phyloP scores from a whole-genome alignment of 2,888 invertebrate genomes.

The Podabrus alpinus region DNA sequence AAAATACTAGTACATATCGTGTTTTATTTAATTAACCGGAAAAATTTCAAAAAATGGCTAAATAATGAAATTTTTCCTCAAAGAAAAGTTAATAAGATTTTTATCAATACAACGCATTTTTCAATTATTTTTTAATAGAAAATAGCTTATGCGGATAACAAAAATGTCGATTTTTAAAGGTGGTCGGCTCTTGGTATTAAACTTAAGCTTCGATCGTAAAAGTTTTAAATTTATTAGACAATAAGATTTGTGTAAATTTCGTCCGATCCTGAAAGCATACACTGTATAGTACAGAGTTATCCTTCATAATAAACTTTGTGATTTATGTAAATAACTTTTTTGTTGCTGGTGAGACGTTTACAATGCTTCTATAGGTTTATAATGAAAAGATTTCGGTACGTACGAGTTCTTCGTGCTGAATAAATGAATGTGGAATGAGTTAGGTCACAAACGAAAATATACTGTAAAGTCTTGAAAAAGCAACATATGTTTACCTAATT shows the following conservation, averaged over 20 bases:
- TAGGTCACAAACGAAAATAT: not conserved
- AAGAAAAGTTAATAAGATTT: not conserved
- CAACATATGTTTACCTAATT: not conserved
- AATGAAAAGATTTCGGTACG: not conserved
- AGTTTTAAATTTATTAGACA: not conserved
- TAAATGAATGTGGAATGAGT: not conserved
- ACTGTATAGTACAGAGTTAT: not conserved
- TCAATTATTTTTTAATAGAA: not conserved
- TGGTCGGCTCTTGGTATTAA: not conserved
- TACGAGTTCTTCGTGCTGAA: not conserved
- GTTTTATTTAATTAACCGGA: not conserved
- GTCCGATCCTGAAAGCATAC: not conserved
- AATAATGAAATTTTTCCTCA: not conserved
- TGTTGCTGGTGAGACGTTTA: not conserved
- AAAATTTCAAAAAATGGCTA: not conserved
- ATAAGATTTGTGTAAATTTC: not conserved
- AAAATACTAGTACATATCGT: not conserved
- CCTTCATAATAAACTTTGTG: not conserved
- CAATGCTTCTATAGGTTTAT: not conserved
- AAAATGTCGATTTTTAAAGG: not conserved
- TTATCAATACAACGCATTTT: not conserved
- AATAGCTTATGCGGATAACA: not conserved
- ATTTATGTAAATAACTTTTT: not conserved
- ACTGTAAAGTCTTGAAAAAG: not conserved
- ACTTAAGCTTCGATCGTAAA: not conserved